A percentile compares a stretch with the other conserved stretches of the same genome.
phyloP scores from a whole-genome alignment of 2,113 vertebrate species.

The Chionodraco myersi region DNA sequence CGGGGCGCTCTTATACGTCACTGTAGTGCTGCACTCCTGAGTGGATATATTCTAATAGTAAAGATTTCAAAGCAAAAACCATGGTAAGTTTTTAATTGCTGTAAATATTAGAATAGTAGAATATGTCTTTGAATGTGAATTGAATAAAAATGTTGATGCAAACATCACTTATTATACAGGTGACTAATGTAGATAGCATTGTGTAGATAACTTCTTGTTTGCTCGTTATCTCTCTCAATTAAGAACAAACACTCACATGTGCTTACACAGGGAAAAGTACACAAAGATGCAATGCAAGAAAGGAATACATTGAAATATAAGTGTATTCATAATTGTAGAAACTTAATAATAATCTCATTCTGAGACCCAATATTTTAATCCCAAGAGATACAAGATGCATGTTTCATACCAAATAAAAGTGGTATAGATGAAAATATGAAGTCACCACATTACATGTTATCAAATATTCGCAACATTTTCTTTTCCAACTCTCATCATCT shows the following conservation, averaged over 20 bases:
- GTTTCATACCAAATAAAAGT: background rate
- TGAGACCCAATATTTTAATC: background rate
- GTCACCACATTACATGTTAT: background rate
- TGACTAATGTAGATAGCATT: no score
- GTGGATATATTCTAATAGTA: constrained; percentile 9
- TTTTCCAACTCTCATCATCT: background rate
- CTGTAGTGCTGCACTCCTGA: constrained; percentile 24
- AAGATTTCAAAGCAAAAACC: constrained; percentile 17
- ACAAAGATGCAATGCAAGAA: background rate
- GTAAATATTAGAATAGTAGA: background rate
- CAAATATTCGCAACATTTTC: constrained; percentile 1
- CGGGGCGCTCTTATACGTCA: constrained; percentile 44
- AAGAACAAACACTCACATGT: background rate
- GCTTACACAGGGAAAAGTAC: background rate
- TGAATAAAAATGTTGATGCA: background rate
- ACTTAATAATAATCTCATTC: background rate
- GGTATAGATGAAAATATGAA: background rate
- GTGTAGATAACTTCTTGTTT: no score
- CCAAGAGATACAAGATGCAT: background rate
- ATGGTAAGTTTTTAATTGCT: background rate
- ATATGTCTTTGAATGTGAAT: background rate
- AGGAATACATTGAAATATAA: background rate
- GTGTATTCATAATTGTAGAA: background rate
- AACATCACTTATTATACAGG: no score
- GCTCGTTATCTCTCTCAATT: no score